Percentiles rank a stretch among this genome's conserved stretches.
These are phyloP conservation scores for Hapalemur alaotrensis DNA, from an alignment of 2,797 vertebrate genomes.

Conservation along the genomic window DNA sequence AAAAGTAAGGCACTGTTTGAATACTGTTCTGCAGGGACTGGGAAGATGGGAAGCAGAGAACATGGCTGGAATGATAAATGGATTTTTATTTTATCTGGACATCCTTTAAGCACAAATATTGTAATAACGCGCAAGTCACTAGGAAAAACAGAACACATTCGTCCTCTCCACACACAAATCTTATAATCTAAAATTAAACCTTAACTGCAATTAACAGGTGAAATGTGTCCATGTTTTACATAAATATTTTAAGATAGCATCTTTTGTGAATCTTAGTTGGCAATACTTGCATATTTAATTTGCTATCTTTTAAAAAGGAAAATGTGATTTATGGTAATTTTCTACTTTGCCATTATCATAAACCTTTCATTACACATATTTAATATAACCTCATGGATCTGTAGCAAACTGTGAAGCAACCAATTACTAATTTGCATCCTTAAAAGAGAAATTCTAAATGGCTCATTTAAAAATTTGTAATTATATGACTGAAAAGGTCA, in stretches of 20 bases:
- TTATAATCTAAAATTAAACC: constrained; percentile 25
- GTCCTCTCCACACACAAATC: background rate
- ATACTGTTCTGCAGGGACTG: background rate
- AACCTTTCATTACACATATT: constrained; percentile 48
- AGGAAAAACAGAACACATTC: background rate
- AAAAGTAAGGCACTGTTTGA: background rate
- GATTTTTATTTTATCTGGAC: background rate
- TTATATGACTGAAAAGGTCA: constrained; percentile 43
- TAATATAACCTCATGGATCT: constrained; percentile 5
- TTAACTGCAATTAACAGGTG: constrained; percentile 16
- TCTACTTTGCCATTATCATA: constrained; percentile 12
- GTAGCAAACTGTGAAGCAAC: background rate
- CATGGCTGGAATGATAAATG: background rate
- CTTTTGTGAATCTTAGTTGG: constrained; percentile 15
- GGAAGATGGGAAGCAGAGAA: background rate
- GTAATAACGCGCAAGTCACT: background rate
- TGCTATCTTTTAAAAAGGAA: constrained; percentile 37
- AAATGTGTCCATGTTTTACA: constrained; percentile 2
- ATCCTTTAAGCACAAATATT: background rate
- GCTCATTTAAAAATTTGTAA: constrained; percentile 55
- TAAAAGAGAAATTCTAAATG: constrained; percentile 52
- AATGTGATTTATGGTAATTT: constrained; percentile 48
- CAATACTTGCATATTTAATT: constrained; percentile 35
- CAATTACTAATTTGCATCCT: constrained; percentile 43
- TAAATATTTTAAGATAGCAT: constrained; percentile 23